Evolutionary conservation across 2,113 vertebrate genomes (phyloP), one percentile per base, ranked within the genome.

Genomic region (Rhinoderma darwinii): DNA sequence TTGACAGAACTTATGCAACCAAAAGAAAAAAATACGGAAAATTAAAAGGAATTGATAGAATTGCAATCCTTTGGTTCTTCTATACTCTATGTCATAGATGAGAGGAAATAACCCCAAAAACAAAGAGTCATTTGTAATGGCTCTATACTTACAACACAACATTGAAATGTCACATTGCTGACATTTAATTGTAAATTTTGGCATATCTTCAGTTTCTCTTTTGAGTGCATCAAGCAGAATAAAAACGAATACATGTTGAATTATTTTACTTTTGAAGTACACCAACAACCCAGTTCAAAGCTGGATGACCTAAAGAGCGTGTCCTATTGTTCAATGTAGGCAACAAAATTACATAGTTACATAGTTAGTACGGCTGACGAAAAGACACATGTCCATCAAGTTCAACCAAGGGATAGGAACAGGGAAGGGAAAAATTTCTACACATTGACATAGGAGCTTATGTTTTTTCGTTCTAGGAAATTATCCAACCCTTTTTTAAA

Each of bases 111-210:
- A 25, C 39, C 20, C 20, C 20, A 10, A 41, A 72, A 72, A 63
- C 37, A 81, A 61, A 61, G 78, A 81, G 8, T 41, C 50, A 43
- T 63, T 39, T 81, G 54, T 41, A 61, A 41, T 43, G 15, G 14
- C n/a, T 5, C 12, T 39, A 61, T 59, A 63, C 56, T 50, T 56
- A 81, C n/a, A n/a, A 22, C 5, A 43, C 37, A 61, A 43, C 14
- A 9, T 22, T 27, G 54, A 81, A 61, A 81, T 59, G 78, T 63
- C 78, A 81, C 35, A 41, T 61, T 61, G 78, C 56, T 43, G 37
- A 81, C 77, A 81, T 61, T 80, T 61, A 81, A 63, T 80, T 61
- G 35, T 61, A 35, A 39, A 17, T 59, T 44, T 51, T 61, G 10
- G 18, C 51, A 35, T 63, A 54, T 43, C n/a, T 81, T 43, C 22